Percentiles rank a stretch among this genome's conserved stretches.
phyloP scores from a whole-genome alignment of 2,888 invertebrate species.

The Sinohyriopsis cumingii region DNA sequence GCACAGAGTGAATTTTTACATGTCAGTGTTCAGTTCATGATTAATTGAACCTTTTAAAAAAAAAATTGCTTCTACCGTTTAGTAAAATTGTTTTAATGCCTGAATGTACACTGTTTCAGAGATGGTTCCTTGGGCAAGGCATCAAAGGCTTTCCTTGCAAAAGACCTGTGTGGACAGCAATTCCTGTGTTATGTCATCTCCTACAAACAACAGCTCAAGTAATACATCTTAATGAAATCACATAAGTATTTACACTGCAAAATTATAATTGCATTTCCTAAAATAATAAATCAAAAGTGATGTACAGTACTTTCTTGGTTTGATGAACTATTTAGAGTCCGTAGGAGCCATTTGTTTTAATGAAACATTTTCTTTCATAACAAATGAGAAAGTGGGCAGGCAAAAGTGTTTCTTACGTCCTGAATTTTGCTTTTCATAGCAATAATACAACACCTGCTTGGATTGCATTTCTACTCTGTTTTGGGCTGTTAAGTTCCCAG shows the following conservation, averaged over 20 bases:
- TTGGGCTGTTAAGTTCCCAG: too few species aligned
- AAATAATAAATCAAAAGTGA: too few species aligned
- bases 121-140: conserved; percentile 75
- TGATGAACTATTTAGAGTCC: not conserved
- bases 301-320: not conserved
- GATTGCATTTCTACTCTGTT: too few species aligned
- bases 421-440: too few species aligned
- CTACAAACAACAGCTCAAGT: conserved; percentile 79
- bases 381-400: too few species aligned
- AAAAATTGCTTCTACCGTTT: not conserved
- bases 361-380: not conserved
- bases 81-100: not conserved
- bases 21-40: too few species aligned
- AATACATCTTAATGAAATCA: conserved; percentile 7
- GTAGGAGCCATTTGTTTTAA: not conserved
- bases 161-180: conserved; percentile 88
- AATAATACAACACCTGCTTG: too few species aligned
- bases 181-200: conserved; percentile 86
- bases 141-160: conserved; percentile 85
- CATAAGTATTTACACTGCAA: not conserved
- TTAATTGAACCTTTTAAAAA: too few species aligned
- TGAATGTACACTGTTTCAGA: conserved; percentile 52
- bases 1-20: not conserved
- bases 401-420: too few species aligned
- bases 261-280: not conserved